Evolutionary conservation across 2,113 vertebrate genomes (phyloP).

Genomic region (Hepsetus odoe): DNA sequence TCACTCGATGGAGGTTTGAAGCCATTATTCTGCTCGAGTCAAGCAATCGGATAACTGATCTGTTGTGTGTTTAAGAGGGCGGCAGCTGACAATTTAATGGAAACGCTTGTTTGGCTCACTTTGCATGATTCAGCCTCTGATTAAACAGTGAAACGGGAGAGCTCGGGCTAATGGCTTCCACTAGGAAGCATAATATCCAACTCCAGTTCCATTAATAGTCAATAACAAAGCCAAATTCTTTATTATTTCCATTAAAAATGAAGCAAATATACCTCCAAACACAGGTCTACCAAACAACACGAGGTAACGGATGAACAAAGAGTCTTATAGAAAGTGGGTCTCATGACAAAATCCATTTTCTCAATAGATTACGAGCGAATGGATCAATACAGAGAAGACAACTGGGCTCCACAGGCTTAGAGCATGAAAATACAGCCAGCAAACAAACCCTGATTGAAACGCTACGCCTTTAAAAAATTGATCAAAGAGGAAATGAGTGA

Average conservation of each 20-base stretch:
- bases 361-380: background rate
- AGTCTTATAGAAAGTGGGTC: background rate
- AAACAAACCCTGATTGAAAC: background rate
- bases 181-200: background rate
- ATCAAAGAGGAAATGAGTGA: background rate
- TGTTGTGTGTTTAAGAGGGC: constrained; percentile 38
- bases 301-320: background rate
- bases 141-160: constrained; percentile 27
- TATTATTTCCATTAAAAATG: background rate
- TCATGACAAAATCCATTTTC: constrained; percentile 26
- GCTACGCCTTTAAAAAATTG: background rate
- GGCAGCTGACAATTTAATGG: constrained; percentile 44
- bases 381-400: background rate
- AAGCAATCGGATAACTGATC: constrained; percentile 30
- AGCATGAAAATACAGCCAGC: background rate
- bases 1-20: constrained; percentile 8
- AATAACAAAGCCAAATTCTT: no score
- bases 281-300: background rate
- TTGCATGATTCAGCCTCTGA: constrained; percentile 9
- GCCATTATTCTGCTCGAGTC: background rate
- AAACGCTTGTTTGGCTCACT: constrained; percentile 34
- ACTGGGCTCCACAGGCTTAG: background rate
- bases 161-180: background rate
- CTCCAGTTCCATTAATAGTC: no score
- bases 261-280: background rate